Evolutionary conservation across 2,888 invertebrate genomes (phyloP).

Genomic region (Synanthedon andrenaeformis): DNA sequence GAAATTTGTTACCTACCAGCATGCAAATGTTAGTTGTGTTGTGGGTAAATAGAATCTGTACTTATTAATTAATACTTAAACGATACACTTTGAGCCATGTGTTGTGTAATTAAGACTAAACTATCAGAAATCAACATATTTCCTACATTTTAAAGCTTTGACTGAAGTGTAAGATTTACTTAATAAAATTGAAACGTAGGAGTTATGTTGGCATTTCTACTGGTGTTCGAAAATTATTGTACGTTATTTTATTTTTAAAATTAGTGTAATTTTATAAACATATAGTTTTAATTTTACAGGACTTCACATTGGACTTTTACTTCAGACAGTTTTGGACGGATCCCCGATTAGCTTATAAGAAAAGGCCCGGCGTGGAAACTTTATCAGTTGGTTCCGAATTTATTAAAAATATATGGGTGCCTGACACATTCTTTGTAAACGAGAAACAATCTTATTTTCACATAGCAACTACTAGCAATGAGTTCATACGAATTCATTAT

Average conservation of each 20-base stretch:
- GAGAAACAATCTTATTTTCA: conserved; percentile 99
- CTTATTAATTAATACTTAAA: not conserved
- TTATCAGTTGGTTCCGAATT: conserved; percentile 94
- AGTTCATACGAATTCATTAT: conserved; percentile 96
- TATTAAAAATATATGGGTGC: conserved; percentile 99
- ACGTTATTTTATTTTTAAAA: not conserved
- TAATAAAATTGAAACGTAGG: conserved; percentile 2
- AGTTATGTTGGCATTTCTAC: conserved; percentile 4
- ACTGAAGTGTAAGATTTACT: not conserved
- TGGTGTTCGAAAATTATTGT: not conserved
- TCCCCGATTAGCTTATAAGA: conserved; percentile 91
- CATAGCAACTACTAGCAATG: conserved; percentile 99
- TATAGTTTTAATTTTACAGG: conserved; percentile 66
- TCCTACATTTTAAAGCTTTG: conserved; percentile 1
- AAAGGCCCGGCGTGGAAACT: conserved; percentile 88
- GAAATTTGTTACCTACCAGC: conserved; percentile 21
- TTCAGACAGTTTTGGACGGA: conserved; percentile 99
- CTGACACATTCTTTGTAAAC: conserved; percentile 99
- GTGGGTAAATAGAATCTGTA: conserved; percentile 7
- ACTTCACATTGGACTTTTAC: conserved; percentile 98
- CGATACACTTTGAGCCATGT: not conserved
- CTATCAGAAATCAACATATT: conserved; percentile 2
- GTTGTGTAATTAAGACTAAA: conserved; percentile 1
- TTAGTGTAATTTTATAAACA: not conserved
- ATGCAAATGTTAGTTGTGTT: conserved; percentile 45